phyloP scores from a whole-genome alignment of 2,797 vertebrate genomes.

The Squalus acanthias region DNA sequence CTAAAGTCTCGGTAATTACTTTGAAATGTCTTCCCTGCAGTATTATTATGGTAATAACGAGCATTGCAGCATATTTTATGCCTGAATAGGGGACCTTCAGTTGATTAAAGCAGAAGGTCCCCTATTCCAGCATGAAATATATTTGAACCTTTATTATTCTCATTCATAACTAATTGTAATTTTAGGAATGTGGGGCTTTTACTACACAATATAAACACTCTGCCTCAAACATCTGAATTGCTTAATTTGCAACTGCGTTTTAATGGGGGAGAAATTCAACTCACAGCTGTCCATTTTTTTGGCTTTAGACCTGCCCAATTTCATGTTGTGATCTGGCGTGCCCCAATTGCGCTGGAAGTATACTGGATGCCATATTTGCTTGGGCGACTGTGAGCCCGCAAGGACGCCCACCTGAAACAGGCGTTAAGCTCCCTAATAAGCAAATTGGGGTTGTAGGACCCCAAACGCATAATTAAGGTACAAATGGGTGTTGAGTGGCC shows the following conservation, averaged over 20 bases:
- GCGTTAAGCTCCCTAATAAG: background rate
- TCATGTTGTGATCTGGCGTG: background rate
- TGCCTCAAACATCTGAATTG: background rate
- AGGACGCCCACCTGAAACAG: background rate
- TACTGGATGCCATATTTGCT: background rate
- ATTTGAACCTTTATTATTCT: background rate
- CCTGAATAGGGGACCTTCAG: background rate
- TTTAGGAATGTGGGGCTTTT: background rate
- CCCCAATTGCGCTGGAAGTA: background rate
- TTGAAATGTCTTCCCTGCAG: constrained; percentile 28
- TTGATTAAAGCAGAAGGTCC: background rate
- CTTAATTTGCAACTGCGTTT: background rate
- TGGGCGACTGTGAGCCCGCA: background rate
- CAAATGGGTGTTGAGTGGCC: background rate
- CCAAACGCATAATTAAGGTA: background rate
- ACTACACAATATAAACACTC: background rate
- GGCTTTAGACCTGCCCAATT: too few species aligned
- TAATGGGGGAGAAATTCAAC: background rate
- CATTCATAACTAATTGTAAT: constrained; percentile 14
- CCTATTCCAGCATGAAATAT: constrained; percentile 27
- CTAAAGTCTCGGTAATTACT: constrained; percentile 26
- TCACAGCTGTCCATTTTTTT: background rate
- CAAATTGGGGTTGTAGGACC: background rate
- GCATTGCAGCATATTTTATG: constrained; percentile 23
- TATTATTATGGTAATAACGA: constrained; percentile 29